Base-by-base conservation (phyloP, 2,888 invertebrate species). In the Therioaphis trifolii region DNA sequence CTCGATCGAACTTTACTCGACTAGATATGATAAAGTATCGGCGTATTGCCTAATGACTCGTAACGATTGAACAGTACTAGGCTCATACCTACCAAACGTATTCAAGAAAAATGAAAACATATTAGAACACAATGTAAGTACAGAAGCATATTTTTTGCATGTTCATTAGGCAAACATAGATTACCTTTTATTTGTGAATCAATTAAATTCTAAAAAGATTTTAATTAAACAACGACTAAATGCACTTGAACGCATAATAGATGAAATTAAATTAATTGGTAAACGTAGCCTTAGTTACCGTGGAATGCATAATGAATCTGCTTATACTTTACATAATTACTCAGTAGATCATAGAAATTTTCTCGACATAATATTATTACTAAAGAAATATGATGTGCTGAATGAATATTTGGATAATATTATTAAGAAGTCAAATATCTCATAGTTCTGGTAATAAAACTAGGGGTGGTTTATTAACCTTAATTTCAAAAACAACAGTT, bases 401-500 rank as follows among this genome's bases (percentile, higher is more conserved):
- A 69, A 69, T 46, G 40, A 43, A 69, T 46, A 69, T 46, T 46
- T 69, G 5, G 69, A 69, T 69, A 9, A 69, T 46, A 46, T 69
- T 46, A 69, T 68, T 15, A 43, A 69, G 21, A 69, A 29, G 46
- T 69, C 43, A 69, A 69, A 24, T 24, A 46, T 69, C 46, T 5
- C 40, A 69, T 46, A 46, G 46, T 46, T 46, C 40, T 46, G 69
- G 69, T 12, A 69, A 46, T 69, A 69, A 69, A 69, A 43, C 21
- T 24, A 14, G 69, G 12, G 69, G 69, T 43, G 46, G 46, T 18
- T 69, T 69, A 69, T 46, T 69, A 69, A 69, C 69, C 14, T 69
- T 69, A 24, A 46, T 66, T 66, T 66, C 35, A 35, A 66, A 66
- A 35, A 35, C 66, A 66, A 66, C 66, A 66, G 66, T 66, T 66